These are phyloP conservation scores for Apogon hyalosoma DNA, from an alignment of 2,797 vertebrate species.

Conservation along the genomic window DNA sequence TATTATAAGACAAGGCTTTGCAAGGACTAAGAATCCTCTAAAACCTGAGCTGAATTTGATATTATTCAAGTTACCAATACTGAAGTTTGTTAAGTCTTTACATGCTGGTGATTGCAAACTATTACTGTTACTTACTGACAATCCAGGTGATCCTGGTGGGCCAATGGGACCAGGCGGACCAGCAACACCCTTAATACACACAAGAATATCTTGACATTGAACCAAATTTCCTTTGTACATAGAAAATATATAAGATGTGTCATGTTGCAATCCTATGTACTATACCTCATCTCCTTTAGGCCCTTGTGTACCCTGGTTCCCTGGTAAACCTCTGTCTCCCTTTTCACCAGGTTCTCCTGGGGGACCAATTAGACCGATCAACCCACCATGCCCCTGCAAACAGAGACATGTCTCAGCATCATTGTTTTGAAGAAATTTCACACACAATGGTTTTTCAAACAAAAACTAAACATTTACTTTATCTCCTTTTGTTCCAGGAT, in stretches of 20 bases:
- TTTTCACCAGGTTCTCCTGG: constrained; percentile 94
- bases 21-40: too few species aligned
- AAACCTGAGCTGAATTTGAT: background rate
- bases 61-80: background rate
- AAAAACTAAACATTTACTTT: constrained; percentile 84
- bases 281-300: constrained; percentile 89
- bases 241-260: background rate
- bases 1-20: background rate
- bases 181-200: constrained; percentile 78
- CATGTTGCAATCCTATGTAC: constrained; percentile 30
- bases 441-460: background rate
- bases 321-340: constrained; percentile 91
- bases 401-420: constrained; percentile 34
- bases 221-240: background rate
- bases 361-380: constrained; percentile 91
- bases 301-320: constrained; percentile 87
- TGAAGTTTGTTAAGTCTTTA: background rate
- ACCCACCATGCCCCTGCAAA: constrained; percentile 90
- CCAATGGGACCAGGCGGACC: constrained; percentile 87
- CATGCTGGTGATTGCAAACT: background rate
- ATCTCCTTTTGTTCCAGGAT: constrained; percentile 89
- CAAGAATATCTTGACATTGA: constrained; percentile 27
- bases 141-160: constrained; percentile 87
- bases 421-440: constrained; percentile 20
- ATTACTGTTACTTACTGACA: constrained; percentile 83